phyloP scores from a whole-genome alignment of 2,113 vertebrate species.

The Poeciliopsis turrubarensis region DNA sequence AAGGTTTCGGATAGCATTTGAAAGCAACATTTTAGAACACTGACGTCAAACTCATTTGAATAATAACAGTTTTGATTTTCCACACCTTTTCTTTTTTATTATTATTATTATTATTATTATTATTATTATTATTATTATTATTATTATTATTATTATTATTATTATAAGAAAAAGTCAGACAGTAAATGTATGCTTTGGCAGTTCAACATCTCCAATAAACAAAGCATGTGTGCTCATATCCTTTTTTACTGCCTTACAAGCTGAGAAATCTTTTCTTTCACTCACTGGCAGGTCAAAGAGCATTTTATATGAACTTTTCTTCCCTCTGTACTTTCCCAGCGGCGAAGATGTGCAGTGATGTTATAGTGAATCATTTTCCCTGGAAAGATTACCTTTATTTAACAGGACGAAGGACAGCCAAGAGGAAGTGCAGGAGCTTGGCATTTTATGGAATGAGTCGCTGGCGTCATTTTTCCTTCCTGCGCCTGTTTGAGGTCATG shows the following conservation, averaged over 20 bases:
- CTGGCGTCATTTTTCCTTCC: slow-evolving; percentile 73
- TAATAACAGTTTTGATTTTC: background rate
- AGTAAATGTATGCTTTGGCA: background rate
- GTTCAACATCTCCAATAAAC: background rate
- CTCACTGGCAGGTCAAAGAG: background rate
- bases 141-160: too few relatives aligned
- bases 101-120: too few relatives aligned
- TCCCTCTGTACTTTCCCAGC: slow-evolving; percentile 18
- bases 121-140: too few relatives aligned
- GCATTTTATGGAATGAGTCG: slow-evolving; percentile 50
- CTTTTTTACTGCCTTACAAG: background rate
- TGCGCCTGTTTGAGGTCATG: slow-evolving; percentile 35
- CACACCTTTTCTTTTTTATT: background rate
- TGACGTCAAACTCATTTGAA: slow-evolving; percentile 60
- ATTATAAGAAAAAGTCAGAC: background rate
- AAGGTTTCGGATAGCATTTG: background rate
- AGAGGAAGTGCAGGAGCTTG: slow-evolving; percentile 39
- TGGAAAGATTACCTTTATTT: slow-evolving; percentile 72
- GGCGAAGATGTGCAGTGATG: slow-evolving; percentile 38
- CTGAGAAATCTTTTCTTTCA: background rate
- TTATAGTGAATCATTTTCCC: slow-evolving; percentile 58
- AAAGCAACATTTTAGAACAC: slow-evolving; percentile 29
- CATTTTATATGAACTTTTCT: background rate
- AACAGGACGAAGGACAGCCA: slow-evolving; percentile 71
- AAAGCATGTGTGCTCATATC: background rate